Conservation (phyloP, 2,113 vertebrate genomes). For the Thinocorus orbignyianus region DNA sequence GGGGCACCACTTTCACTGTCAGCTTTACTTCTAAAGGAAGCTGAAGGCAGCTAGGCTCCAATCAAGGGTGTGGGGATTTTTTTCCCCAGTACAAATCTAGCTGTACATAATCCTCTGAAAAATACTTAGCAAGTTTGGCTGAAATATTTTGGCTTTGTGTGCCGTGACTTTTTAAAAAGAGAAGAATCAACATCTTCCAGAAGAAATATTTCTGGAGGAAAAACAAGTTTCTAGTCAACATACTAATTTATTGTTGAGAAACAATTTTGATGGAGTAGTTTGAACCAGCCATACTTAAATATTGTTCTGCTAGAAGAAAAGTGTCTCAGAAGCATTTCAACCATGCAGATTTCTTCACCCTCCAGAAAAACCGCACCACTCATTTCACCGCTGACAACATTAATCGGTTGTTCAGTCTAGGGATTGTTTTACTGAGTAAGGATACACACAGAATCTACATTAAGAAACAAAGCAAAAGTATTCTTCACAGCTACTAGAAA, state of each 20-base stretch:
- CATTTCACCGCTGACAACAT: neutral
- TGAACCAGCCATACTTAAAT: conserved; percentile 5
- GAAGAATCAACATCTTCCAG: neutral
- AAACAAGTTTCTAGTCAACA: neutral
- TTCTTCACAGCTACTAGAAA: neutral
- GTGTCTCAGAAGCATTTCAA: neutral
- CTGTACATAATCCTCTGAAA: neutral
- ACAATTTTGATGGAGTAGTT: neutral
- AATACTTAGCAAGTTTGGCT: neutral
- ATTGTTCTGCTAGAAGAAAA: conserved; percentile 20
- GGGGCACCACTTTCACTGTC: neutral
- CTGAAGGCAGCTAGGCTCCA: neutral
- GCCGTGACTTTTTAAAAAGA: neutral
- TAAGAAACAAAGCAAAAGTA: neutral
- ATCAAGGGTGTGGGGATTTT: neutral
- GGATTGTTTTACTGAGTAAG: neutral
- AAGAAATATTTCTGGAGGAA: neutral
- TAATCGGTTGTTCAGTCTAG: neutral
- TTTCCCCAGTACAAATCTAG: neutral
- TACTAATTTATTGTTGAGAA: conserved; percentile 25
- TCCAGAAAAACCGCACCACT: neutral
- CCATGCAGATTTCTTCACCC: conserved; percentile 25
- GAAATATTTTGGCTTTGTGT: neutral
- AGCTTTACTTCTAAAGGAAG: neutral
- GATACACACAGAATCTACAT: neutral